These are phyloP conservation scores for Catharus minimus DNA, from an alignment of 2,113 vertebrate species.

Conservation along the genomic window DNA sequence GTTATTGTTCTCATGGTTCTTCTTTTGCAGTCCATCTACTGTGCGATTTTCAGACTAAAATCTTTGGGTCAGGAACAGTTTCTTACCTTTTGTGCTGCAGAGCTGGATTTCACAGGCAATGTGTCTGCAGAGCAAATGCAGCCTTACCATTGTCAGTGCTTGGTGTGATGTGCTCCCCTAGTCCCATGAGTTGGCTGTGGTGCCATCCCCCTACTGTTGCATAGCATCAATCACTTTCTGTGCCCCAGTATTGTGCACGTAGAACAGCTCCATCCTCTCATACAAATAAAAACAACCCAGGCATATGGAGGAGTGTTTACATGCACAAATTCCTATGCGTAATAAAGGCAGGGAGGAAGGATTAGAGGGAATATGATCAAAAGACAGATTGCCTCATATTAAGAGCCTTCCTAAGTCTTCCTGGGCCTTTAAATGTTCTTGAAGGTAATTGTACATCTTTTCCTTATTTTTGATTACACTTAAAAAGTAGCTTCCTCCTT, in stretches of 20 bases:
- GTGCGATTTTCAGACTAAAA: background rate
- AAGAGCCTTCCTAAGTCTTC: background rate
- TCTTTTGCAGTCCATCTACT: background rate
- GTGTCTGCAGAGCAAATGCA: background rate
- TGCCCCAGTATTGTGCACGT: background rate
- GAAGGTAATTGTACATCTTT: background rate
- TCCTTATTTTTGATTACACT: background rate
- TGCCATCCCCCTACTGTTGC: background rate
- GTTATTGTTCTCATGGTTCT: background rate
- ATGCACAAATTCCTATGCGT: background rate
- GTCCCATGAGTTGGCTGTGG: rapidly evolving
- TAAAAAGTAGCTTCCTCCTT: background rate
- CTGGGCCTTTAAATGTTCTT: background rate
- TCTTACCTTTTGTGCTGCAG: background rate
- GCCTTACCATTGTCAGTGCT: background rate
- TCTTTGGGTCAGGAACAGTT: background rate
- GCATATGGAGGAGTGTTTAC: background rate
- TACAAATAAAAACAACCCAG: background rate
- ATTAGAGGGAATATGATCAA: background rate
- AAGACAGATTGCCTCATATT: background rate
- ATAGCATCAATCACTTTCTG: rapidly evolving
- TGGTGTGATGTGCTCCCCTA: rapidly evolving
- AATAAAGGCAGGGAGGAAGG: background rate
- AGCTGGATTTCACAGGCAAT: background rate
- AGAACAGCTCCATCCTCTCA: background rate